These are phyloP conservation scores for Nipponacmea schrenckii DNA, from an alignment of 2,888 invertebrate genomes.

Conservation along the genomic window DNA sequence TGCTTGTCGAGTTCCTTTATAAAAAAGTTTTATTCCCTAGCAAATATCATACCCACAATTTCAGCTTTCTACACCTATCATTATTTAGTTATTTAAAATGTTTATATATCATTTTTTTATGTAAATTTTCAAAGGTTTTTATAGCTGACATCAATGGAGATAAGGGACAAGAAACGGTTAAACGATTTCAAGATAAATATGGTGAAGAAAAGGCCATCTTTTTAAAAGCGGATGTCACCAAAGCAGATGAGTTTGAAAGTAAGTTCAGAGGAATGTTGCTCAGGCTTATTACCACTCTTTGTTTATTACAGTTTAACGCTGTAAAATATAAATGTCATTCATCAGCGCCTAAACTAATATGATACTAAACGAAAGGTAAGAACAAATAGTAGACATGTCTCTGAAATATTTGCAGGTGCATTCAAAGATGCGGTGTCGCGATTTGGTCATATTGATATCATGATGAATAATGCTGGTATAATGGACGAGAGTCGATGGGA, in stretches of 20 bases:
- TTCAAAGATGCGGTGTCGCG: constrained; percentile 13
- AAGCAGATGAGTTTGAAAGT: constrained; percentile 12
- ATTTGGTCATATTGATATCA: constrained; percentile 13
- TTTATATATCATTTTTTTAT: neutral
- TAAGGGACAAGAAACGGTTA: constrained; percentile 3
- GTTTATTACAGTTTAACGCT: neutral
- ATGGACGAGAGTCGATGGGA: constrained; percentile 17
- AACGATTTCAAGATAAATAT: neutral
- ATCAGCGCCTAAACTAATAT: too few species aligned
- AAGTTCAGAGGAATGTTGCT: neutral
- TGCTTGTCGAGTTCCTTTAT: too few species aligned
- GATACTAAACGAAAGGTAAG: too few species aligned
- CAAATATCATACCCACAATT: too few species aligned
- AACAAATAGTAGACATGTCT: too few species aligned
- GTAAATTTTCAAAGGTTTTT: constrained; percentile 9
- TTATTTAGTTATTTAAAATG: too few species aligned
- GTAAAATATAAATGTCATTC: too few species aligned
- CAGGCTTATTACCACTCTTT: neutral
- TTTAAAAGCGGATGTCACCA: constrained; percentile 13
- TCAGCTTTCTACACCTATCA: too few species aligned
- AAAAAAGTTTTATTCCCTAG: too few species aligned
- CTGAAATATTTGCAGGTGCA: neutral
- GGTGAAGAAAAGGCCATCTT: constrained; percentile 6
- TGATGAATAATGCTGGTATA: constrained; percentile 18
- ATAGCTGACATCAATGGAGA: constrained; percentile 9